Base-by-base conservation (phyloP, 2,888 invertebrate genomes). In the Germaria angustata region DNA sequence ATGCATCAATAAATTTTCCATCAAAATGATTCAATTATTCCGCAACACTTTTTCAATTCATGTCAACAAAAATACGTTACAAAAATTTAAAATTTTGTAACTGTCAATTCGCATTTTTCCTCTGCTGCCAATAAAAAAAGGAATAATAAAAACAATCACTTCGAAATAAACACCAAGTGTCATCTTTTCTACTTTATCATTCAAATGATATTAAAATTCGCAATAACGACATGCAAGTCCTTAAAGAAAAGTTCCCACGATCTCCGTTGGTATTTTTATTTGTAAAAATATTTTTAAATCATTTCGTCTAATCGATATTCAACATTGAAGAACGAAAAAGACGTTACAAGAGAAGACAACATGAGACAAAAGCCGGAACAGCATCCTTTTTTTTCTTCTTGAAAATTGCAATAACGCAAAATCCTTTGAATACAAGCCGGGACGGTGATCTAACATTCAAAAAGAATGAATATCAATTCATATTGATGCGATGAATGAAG, bases 301-400 rank as follows among this genome's bases (percentile, higher is more conserved):
- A 44, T 36, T 75, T 49, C 34, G 79, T 69, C 78, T 75, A 71
- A 78, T 78, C 84, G 77, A 84, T 80, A 77, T 78, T 81, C 73
- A 78, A 73, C 66, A 69, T 69, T 73, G 39, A 13, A 73, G 5
- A 51, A 51, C 41, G 24, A 65, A 44, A 81, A 81, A 77, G 41
- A 76, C 71, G 81, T 81, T 81, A 78, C 32, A 49, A 28, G 34
- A 46, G 6, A 44, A 61, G 61, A 68, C n/a, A 66, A 59, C 28
- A 20, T 8, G 28, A 69, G 69, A 71, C 65, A 72, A 57, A 4
- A 28, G 71, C 41, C 22, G 66, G 36, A 76, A 36, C 22, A 78
- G 53, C 80, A 81, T 76, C 77, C 69, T 77, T 77, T 61, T 77
- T 78, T 79, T 76, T 69, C 69, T 77, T 77, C 53, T 77, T 75